Evolutionary conservation across 2,888 invertebrate species (phyloP), one percentile per base, ranked within the genome.

Genomic region (Nomada hirtipes): DNA sequence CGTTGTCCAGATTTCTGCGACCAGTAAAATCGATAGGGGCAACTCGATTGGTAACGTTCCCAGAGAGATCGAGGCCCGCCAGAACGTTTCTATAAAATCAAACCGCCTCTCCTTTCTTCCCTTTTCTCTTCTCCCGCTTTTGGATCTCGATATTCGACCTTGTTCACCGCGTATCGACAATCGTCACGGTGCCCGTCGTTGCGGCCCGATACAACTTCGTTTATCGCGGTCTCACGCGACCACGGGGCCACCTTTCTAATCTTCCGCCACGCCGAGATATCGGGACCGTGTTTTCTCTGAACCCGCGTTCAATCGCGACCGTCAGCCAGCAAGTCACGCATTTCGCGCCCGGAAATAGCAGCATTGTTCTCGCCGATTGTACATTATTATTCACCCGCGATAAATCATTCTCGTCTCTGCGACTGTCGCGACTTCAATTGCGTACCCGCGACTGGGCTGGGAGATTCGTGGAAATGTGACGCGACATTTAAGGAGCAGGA

Each of bases 151-250:
- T 36, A 20, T 42, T 44, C 36, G 65, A 73, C 55, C 72, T 73
- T 73, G 55, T 15, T 36, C 0, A 15, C 29, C 13, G 3, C 26
- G 29, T 44, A 72, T 60, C 53, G 53, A 3, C 2, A 36, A 67
- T 67, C 29, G 65, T 65, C 65, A 57, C 26, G 36, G 53, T 65
- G 53, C 26, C 55, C 77, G 72, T 78, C 67, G 72, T 61, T 61
- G 52, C 20, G 73, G 65, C 44, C 53, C 36, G 71, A 71, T 60
- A 65, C 29, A 72, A 71, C 75, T 63, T 42, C 44, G 13, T 74
- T 73, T 84, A 82, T 79, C 73, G 69, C 20, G 26, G 71, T 26
- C 36, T 64, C 42, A 26, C 44, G 63, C 77, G 64, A 72, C 44
- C 42, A 70, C 44, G 64, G 55, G 55, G 57, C 73, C 67, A 57